These are phyloP conservation scores for Paralichthys olivaceus DNA, from an alignment of 2,113 vertebrate species.

Conservation along the genomic window DNA sequence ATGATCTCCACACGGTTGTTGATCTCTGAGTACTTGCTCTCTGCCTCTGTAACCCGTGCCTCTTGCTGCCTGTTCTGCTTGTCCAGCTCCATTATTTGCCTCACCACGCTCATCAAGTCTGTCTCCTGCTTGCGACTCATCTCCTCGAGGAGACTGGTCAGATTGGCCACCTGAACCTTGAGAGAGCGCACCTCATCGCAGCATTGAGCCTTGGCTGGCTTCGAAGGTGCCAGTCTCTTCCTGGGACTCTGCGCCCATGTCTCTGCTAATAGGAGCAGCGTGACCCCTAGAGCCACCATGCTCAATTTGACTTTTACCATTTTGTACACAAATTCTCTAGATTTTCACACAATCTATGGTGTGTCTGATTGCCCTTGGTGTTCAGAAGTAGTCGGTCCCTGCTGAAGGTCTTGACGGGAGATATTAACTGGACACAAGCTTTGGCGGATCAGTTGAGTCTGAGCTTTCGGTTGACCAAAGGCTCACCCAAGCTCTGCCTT, in stretches of 20 bases:
- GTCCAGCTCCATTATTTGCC: constrained; percentile 94
- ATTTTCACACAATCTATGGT: neutral
- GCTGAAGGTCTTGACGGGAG: constrained; percentile 10
- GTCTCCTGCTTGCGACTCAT: constrained; percentile 90
- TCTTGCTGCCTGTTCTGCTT: constrained; percentile 88
- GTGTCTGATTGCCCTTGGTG: neutral
- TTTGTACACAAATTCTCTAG: constrained; percentile 30
- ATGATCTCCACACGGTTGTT: constrained; percentile 95
- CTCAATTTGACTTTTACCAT: constrained; percentile 74
- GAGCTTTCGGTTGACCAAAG: constrained; percentile 50
- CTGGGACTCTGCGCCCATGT: constrained; percentile 84
- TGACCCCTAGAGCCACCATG: constrained; percentile 55
- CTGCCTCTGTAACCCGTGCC: constrained; percentile 87
- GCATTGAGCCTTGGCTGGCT: constrained; percentile 83
- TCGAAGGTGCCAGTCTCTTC: constrained; percentile 72
- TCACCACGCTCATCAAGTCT: constrained; percentile 87
- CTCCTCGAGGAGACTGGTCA: constrained; percentile 89
- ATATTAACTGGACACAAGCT: constrained; percentile 10
- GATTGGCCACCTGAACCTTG: constrained; percentile 91
- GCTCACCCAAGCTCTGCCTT: constrained; percentile 66
- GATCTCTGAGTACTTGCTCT: constrained; percentile 96
- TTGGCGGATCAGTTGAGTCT: constrained; percentile 37
- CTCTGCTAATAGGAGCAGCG: constrained; percentile 68
- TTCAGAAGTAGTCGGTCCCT: constrained; percentile 8
- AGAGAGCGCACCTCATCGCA: constrained; percentile 90